Evolutionary conservation across 2,113 vertebrate genomes (phyloP), one percentile per base, ranked within the genome.

Genomic region (Tetrao urogallus): DNA sequence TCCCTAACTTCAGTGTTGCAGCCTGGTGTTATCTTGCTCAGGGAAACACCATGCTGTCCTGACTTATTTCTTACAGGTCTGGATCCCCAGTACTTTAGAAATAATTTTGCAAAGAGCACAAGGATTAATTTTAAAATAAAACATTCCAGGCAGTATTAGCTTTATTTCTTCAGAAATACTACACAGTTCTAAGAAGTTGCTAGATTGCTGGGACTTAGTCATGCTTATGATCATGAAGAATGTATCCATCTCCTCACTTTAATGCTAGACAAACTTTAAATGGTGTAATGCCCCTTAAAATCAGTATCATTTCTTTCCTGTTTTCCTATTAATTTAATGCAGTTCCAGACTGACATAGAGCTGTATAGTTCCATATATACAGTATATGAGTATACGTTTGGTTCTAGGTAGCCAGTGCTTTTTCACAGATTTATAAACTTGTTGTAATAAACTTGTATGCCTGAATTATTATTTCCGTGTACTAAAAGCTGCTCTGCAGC

Each of bases 301-400:
- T 66, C 40, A 3, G 80, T 64, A 76, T 11, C 3, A 25, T 79
- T 57, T 69, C 2, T 65, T 30, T 76, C 70, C 17, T 83, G 25
- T 4, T 73, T 87, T 90, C 30, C n/a, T 92, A 10, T 83, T 93
- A 90, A 93, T 42, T 94, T 86, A 95, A 24, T 89, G 96, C 95
- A 97, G 97, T 97, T 90, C 96, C 97, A 96, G 96, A 97, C 97
- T 97, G 96, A 27, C 32, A 50, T 20, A 64, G 36, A 93, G 36
- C 38, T 86, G 43, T 75, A 5, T 8, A 56, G 22, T 65, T 80
- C 71, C 67, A 71, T 79, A 90, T 54, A 92, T 67, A 95, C 82
- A 96, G 6, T 69, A 86, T 47, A 90, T 10, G 80, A 96, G 6
- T 69, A 86, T 43, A 90, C 7, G 74, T 73, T 93, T 93, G 82